phyloP scores from a whole-genome alignment of 2,113 vertebrate genomes.

The Plectropomus leopardus region DNA sequence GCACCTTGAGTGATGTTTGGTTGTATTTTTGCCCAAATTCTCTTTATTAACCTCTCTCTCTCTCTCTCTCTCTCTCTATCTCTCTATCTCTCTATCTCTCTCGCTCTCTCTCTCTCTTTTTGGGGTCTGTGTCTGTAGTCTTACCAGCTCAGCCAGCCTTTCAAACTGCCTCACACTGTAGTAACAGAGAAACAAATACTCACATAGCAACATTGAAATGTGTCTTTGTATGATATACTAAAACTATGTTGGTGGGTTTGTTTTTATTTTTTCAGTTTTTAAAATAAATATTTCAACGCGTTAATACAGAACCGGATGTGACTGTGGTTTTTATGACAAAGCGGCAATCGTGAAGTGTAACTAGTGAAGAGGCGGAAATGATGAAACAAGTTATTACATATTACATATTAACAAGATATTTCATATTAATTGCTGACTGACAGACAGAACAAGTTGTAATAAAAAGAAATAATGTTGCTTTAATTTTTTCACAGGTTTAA shows the following conservation, averaged over 20 bases:
- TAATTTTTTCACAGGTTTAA: no score
- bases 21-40: slow-evolving; percentile 54
- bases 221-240: slow-evolving; percentile 85
- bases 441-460: no score
- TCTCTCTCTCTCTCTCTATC: slow-evolving; percentile 25
- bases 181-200: slow-evolving; percentile 79
- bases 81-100: slow-evolving; percentile 12
- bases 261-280: slow-evolving; percentile 84
- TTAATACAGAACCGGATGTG: slow-evolving; percentile 60
- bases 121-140: slow-evolving; percentile 75
- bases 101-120: slow-evolving; percentile 33
- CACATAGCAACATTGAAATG: slow-evolving; percentile 81
- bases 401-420: slow-evolving; percentile 24
- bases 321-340: slow-evolving; percentile 15
- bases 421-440: slow-evolving; percentile 12
- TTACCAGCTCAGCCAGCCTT: slow-evolving; percentile 85
- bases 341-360: background rate
- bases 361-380: background rate
- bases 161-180: slow-evolving; percentile 88
- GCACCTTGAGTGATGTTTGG: slow-evolving; percentile 61
- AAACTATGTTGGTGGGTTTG: slow-evolving; percentile 83
- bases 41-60: slow-evolving; percentile 58
- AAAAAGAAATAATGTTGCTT: no score
- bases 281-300: slow-evolving; percentile 86
- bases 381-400: background rate